phyloP scores from a whole-genome alignment of 2,888 invertebrate genomes.

The Harpagoxenus sublaevis region DNA sequence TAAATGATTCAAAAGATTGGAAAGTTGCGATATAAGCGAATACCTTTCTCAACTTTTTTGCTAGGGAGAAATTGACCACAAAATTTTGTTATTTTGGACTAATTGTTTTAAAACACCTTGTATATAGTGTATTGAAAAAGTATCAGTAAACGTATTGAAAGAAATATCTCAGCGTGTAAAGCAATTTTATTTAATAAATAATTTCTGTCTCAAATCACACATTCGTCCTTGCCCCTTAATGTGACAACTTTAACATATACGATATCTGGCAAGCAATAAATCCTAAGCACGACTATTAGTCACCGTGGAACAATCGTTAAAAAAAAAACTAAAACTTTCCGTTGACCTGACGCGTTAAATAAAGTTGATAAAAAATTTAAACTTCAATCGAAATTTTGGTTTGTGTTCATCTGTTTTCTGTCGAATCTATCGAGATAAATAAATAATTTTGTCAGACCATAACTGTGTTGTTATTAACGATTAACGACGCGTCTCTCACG shows the following conservation, averaged over 20 bases:
- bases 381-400: slow-evolving; percentile 51
- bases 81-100: neutral
- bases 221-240: neutral
- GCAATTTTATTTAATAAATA: neutral
- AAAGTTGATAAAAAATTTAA: slow-evolving; percentile 65
- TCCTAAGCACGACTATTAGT: neutral
- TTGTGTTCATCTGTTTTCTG: slow-evolving; percentile 38
- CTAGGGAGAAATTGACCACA: neutral
- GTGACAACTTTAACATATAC: slow-evolving; percentile 3
- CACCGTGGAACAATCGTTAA: neutral
- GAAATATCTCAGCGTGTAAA: neutral
- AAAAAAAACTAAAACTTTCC: slow-evolving; percentile 9
- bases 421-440: slow-evolving; percentile 35
- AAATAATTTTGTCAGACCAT: slow-evolving; percentile 39
- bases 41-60: neutral
- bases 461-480: slow-evolving; percentile 61
- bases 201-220: neutral
- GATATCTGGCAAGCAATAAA: neutral
- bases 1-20: slow-evolving; percentile 15
- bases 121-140: neutral
- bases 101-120: neutral
- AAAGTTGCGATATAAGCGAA: neutral
- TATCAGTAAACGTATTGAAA: neutral
- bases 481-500: slow-evolving; percentile 36
- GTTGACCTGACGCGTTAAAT: neutral